Conservation (phyloP, 2,888 invertebrate species). For the Dinocampus coccinellae region DNA sequence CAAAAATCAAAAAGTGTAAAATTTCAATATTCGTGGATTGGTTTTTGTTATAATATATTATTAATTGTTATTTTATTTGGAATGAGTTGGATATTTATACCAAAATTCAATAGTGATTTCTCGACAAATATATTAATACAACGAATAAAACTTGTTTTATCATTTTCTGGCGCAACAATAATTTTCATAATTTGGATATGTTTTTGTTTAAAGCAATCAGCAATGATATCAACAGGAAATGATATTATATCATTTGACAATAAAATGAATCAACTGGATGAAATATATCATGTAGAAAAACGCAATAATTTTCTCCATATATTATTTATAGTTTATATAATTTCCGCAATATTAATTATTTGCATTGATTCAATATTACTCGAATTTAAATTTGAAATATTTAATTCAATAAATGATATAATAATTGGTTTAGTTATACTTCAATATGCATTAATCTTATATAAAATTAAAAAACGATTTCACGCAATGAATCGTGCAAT, state of each 20-base stretch:
- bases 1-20: not conserved
- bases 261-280: not conserved
- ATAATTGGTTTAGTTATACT: not conserved
- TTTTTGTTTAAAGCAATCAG: not conserved
- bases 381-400: not conserved
- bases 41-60: not conserved
- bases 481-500: not conserved
- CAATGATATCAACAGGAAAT: not conserved
- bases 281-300: not conserved
- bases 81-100: not conserved
- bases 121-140: not conserved
- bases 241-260: not conserved
- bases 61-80: not conserved
- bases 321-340: not conserved
- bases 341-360: not conserved
- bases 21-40: not conserved
- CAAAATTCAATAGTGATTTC: not conserved
- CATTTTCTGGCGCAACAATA: not conserved
- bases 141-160: not conserved
- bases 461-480: not conserved
- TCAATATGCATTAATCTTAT: not conserved
- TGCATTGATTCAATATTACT: not conserved
- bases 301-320: not conserved
- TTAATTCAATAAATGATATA: not conserved
- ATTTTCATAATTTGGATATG: not conserved